phyloP scores from a whole-genome alignment of 1,140 invertebrate species.

The Charaxes varanes region DNA sequence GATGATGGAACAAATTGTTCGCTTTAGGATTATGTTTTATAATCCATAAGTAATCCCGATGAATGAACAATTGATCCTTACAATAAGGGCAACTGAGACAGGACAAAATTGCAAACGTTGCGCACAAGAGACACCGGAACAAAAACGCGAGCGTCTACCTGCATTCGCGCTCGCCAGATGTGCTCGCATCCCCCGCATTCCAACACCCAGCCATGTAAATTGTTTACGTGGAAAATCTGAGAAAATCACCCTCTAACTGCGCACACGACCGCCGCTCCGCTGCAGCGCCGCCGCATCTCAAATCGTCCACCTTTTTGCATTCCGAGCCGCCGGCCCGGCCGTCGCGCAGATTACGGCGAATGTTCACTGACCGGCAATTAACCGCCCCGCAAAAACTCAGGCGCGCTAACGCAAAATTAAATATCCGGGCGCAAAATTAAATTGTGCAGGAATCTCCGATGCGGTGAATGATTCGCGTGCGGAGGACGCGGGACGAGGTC shows the following conservation, averaged over 20 bases:
- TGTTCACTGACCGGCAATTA: conserved; percentile 25
- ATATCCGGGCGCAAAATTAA: conserved; percentile 17
- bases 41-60: too few species aligned
- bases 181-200: conserved; percentile 34
- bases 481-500: conserved; percentile 46
- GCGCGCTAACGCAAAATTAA: conserved; percentile 2
- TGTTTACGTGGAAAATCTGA: conserved; percentile 66
- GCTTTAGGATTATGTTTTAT: too few species aligned
- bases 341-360: conserved; percentile 34
- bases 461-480: conserved; percentile 52
- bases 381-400: conserved; percentile 7
- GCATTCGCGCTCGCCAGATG: conserved; percentile 48
- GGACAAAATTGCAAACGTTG: conserved; percentile 64
- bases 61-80: too few species aligned
- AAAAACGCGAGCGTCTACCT: conserved; percentile 64
- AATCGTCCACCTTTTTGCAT: conserved; percentile 49
- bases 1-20: too few species aligned
- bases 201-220: conserved; percentile 52
- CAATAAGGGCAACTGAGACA: conserved; percentile 22
- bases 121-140: conserved; percentile 62
- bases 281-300: conserved; percentile 33
- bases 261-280: conserved; percentile 27
- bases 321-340: conserved; percentile 26
- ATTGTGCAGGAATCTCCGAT: conserved; percentile 24
- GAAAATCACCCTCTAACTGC: conserved; percentile 55